Conservation (phyloP, 2,888 invertebrate species). For the Saturnia japonica region DNA sequence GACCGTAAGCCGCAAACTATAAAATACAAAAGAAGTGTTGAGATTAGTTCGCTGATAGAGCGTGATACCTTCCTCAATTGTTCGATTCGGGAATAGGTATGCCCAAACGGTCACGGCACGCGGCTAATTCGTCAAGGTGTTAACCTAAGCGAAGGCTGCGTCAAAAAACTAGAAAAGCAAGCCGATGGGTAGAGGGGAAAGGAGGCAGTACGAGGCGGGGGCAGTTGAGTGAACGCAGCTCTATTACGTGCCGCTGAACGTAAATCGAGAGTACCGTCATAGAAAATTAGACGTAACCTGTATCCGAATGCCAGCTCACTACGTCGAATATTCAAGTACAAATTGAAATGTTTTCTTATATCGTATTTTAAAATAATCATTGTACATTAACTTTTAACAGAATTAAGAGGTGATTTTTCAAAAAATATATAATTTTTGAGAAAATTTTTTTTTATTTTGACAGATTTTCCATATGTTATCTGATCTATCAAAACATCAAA, state of each 20-base stretch:
- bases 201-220: conserved; percentile 25
- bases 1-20: conserved; percentile 6
- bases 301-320: conserved; percentile 45
- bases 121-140: conserved; percentile 64
- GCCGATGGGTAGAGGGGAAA: conserved; percentile 28
- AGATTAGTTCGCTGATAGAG: conserved; percentile 46
- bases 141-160: conserved; percentile 34
- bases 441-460: too few species aligned
- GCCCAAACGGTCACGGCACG: conserved; percentile 56
- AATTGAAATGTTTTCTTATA: background rate
- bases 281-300: conserved; percentile 70
- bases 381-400: background rate
- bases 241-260: conserved; percentile 64
- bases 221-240: conserved; percentile 57
- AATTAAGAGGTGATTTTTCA: too few species aligned
- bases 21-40: conserved; percentile 18
- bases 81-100: conserved; percentile 40
- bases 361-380: background rate
- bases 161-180: conserved; percentile 49
- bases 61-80: conserved; percentile 48
- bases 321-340: conserved; percentile 40
- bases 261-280: conserved; percentile 64
- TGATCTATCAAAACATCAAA: too few species aligned
- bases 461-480: too few species aligned
- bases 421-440: too few species aligned